Evolutionary conservation across 2,797 vertebrate species (phyloP).

Genomic region (Poeciliopsis turneri): DNA sequence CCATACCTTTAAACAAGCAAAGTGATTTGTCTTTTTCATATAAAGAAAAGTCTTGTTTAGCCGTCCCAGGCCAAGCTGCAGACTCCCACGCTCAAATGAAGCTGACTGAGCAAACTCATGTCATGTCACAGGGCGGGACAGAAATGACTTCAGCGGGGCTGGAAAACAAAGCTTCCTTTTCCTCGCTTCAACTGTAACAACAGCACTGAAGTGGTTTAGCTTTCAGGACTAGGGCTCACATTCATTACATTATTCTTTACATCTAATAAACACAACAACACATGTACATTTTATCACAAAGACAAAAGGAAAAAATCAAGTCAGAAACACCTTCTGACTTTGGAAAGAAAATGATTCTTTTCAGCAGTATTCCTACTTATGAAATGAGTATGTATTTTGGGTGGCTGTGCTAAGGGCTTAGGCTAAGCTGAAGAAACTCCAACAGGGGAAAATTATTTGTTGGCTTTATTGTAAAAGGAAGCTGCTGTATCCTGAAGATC

Average conservation of each 20-base stretch:
- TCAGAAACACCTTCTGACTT: constrained; percentile 35
- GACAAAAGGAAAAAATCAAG: constrained; percentile 12
- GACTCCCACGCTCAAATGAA: constrained; percentile 58
- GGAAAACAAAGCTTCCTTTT: constrained; percentile 54
- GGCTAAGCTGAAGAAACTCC: neutral
- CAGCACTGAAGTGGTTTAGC: constrained; percentile 28
- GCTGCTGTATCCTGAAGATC: neutral
- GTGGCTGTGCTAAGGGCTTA: neutral
- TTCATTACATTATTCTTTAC: neutral
- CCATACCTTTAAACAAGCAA: constrained; percentile 46
- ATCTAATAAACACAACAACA: neutral
- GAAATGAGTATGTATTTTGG: neutral
- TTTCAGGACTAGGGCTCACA: constrained; percentile 11
- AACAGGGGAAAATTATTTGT: neutral
- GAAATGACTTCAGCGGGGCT: constrained; percentile 52
- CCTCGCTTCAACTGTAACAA: constrained; percentile 33
- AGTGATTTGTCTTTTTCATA: constrained; percentile 59
- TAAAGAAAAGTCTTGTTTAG: constrained; percentile 65
- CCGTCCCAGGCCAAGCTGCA: constrained; percentile 16
- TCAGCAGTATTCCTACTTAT: neutral
- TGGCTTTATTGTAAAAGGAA: neutral
- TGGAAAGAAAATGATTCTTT: constrained; percentile 9
- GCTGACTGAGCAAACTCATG: constrained; percentile 50
- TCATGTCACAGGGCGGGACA: constrained; percentile 41
- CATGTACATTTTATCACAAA: constrained; percentile 24